Evolutionary conservation across 1,140 invertebrate genomes (phyloP), one percentile per base, ranked within the genome.

Genomic region (Drosophila subpulchrella): DNA sequence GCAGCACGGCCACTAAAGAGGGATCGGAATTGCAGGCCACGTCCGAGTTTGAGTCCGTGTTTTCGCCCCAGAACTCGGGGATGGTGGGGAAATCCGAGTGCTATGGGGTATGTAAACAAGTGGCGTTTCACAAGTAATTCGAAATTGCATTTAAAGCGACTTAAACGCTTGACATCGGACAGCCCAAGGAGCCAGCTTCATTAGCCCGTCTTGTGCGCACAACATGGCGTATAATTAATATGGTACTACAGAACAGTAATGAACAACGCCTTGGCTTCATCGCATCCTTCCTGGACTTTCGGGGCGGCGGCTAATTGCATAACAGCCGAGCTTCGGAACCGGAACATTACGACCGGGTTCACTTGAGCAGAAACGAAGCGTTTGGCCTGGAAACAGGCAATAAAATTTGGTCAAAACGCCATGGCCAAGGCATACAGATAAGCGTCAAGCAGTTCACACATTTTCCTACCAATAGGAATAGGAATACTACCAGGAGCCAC

Each of bases 381-480:
- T 62, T 86, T 86, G 79, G 79, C 83, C 83, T 88, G 83, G 84
- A 88, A 89, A 77, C 71, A 68, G 83, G 84, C 83, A 88, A 88
- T 88, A 88, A 88, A 88, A 88, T 89, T 88, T 88, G 84, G 83
- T 83, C 84, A 89, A 89, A 79, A 80, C 65, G 76, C 66, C 78
- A 75, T 70, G 42, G 42, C 42, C 42, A 44, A 17, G 71, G 47
- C 65, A 44, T 54, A 88, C 60, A 88, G 83, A 88, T 88, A 88
- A 88, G 84, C 84, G 84, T 81, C 84, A 89, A 88, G 81, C 81
- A 81, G 84, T 81, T 88, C 85, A 88, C 84, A 88, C 83, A 88
- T 89, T 89, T 88, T 67, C 63, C 55, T 83, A 41, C 60, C 47
- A 17, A 7, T 4, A 27, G 27, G 27, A 17, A 7, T 4, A 27